These are phyloP conservation scores for Hippocampus barbouri DNA, from an alignment of 2,113 vertebrate genomes.

Conservation along the genomic window DNA sequence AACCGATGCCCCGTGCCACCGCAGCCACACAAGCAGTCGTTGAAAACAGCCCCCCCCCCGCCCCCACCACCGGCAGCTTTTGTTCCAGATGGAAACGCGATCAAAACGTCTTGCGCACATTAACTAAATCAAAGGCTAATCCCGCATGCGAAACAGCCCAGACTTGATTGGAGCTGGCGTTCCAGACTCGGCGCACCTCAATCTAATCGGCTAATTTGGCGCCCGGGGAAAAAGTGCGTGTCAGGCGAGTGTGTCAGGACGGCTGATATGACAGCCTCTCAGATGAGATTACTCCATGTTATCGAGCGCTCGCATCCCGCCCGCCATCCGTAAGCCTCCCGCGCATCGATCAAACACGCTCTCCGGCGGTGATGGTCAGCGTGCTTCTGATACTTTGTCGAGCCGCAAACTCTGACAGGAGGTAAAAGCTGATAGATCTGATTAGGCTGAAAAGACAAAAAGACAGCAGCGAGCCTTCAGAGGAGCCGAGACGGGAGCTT, in stretches of 20 bases:
- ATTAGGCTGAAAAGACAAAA: slow-evolving; percentile 19
- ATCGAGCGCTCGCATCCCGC: slow-evolving; percentile 38
- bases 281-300: slow-evolving; percentile 65
- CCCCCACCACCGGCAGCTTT: neutral
- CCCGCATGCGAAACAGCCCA: slow-evolving; percentile 33
- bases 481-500: neutral
- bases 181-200: slow-evolving; percentile 38
- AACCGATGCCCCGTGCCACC: neutral
- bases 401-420: slow-evolving; percentile 16
- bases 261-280: slow-evolving; percentile 62
- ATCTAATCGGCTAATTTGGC: slow-evolving; percentile 64
- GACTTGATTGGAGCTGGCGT: slow-evolving; percentile 32
- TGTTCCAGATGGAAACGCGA: slow-evolving; percentile 7
- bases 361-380: slow-evolving; percentile 3
- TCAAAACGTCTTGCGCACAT: slow-evolving; percentile 26
- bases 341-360: slow-evolving; percentile 52
- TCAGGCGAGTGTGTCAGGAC: slow-evolving; percentile 33
- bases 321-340: slow-evolving; percentile 39
- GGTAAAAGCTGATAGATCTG: slow-evolving; percentile 42
- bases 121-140: slow-evolving; percentile 40
- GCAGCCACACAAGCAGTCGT: neutral
- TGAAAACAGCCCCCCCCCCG: too few species aligned
- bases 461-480: neutral
- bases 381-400: slow-evolving; percentile 41
- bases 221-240: slow-evolving; percentile 38